Conservation (phyloP, 2,888 invertebrate genomes). For the Serrognathus titanus region DNA sequence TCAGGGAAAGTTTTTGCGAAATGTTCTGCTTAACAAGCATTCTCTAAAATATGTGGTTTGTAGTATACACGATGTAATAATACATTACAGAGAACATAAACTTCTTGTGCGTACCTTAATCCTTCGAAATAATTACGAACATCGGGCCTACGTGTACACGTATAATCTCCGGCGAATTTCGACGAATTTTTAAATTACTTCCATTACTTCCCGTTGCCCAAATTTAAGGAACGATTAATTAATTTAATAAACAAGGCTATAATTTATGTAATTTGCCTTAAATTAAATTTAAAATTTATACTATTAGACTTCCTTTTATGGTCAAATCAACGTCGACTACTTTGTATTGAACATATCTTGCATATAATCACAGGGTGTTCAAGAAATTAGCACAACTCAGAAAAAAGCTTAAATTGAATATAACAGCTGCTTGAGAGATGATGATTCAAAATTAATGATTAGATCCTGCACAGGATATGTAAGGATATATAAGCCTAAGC, state of each 20-base stretch:
- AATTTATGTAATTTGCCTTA: neutral
- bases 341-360: too few relatives aligned
- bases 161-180: constrained; percentile 4
- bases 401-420: too few relatives aligned
- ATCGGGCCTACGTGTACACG: neutral
- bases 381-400: too few relatives aligned
- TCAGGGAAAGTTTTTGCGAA: constrained; percentile 8
- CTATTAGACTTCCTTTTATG: too few relatives aligned
- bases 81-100: constrained; percentile 9
- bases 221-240: neutral
- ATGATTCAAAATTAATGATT: too few relatives aligned
- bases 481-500: too few relatives aligned
- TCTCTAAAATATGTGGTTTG: constrained; percentile 16
- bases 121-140: constrained; percentile 3
- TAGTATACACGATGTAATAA: constrained; percentile 18
- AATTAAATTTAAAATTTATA: neutral
- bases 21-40: constrained; percentile 12
- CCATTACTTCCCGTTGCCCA: neutral
- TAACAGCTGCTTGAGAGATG: too few relatives aligned
- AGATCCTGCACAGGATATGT: too few relatives aligned
- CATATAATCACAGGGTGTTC: too few relatives aligned
- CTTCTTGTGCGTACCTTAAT: constrained; percentile 8
- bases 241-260: neutral
- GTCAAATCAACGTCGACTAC: too few relatives aligned
- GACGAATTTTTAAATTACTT: constrained; percentile 1